Evolutionary conservation across 2,797 vertebrate genomes (phyloP).

Genomic region (Avahi laniger): DNA sequence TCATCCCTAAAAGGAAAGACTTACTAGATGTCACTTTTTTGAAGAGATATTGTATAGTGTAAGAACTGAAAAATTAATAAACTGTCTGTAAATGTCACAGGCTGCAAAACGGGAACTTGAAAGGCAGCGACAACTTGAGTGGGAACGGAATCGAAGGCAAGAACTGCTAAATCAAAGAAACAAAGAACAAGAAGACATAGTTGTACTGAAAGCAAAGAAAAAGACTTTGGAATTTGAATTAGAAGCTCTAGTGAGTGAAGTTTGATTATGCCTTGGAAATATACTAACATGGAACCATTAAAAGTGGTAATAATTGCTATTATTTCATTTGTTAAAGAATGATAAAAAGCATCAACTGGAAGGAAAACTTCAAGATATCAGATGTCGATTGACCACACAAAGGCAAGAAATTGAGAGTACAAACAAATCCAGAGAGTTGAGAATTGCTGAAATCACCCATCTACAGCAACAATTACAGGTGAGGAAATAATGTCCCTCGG

Average conservation of each 20-base stretch:
- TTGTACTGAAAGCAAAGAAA: constrained; percentile 96
- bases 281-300: not conserved
- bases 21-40: not conserved
- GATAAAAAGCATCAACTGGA: constrained; percentile 97
- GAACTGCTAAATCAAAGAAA: constrained; percentile 96
- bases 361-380: constrained; percentile 97
- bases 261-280: not conserved
- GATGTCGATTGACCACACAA: constrained; percentile 93
- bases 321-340: constrained; percentile 85
- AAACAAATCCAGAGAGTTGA: constrained; percentile 94
- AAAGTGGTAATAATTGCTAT: not conserved
- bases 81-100: constrained; percentile 77
- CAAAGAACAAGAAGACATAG: constrained; percentile 97
- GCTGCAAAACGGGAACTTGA: constrained; percentile 97
- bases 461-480: constrained; percentile 98
- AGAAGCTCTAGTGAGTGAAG: constrained; percentile 92
- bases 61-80: not conserved
- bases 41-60: not conserved
- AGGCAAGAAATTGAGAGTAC: constrained; percentile 97
- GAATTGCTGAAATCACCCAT: constrained; percentile 97
- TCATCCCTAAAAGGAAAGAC: not conserved
- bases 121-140: constrained; percentile 92
- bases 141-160: constrained; percentile 94
- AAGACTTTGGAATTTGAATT: constrained; percentile 98
- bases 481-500: not conserved